Conservation (phyloP, 2,888 invertebrate species). For the Brenthis daphne region DNA sequence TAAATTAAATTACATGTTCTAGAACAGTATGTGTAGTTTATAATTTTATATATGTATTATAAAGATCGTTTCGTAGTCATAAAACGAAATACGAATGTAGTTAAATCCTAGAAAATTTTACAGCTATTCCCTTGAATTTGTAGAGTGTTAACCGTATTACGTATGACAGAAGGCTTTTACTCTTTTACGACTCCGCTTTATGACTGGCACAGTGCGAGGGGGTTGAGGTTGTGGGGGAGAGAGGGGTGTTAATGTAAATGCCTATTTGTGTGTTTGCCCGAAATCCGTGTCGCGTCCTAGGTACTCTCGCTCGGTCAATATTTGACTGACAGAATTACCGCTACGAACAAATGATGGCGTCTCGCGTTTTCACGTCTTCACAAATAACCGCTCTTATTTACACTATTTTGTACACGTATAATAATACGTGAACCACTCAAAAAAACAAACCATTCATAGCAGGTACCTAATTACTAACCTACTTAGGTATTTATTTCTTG, state of each 20-base stretch:
- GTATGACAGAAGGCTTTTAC: slow-evolving; percentile 41
- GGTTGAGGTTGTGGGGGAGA: slow-evolving; percentile 39
- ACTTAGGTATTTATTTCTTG: no score
- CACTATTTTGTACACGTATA: slow-evolving; percentile 14
- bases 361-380: slow-evolving; percentile 61
- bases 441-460: background rate
- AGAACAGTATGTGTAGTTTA: background rate
- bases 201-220: slow-evolving; percentile 33
- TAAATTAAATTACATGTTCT: no score
- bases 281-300: slow-evolving; percentile 79
- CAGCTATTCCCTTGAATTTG: slow-evolving; percentile 20
- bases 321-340: slow-evolving; percentile 76
- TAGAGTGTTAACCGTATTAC: slow-evolving; percentile 40
- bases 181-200: slow-evolving; percentile 43
- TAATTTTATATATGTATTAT: background rate
- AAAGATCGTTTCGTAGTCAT: background rate
- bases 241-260: slow-evolving; percentile 73
- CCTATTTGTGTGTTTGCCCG: slow-evolving; percentile 76
- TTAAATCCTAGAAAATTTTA: slow-evolving; percentile 29
- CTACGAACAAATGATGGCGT: slow-evolving; percentile 73
- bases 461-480: background rate
- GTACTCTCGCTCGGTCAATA: slow-evolving; percentile 67
- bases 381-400: slow-evolving; percentile 45
- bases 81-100: slow-evolving; percentile 9
- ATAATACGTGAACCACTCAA: slow-evolving; percentile 14